Conservation (phyloP, 2,113 vertebrate genomes). For the Hiodon alosoides region DNA sequence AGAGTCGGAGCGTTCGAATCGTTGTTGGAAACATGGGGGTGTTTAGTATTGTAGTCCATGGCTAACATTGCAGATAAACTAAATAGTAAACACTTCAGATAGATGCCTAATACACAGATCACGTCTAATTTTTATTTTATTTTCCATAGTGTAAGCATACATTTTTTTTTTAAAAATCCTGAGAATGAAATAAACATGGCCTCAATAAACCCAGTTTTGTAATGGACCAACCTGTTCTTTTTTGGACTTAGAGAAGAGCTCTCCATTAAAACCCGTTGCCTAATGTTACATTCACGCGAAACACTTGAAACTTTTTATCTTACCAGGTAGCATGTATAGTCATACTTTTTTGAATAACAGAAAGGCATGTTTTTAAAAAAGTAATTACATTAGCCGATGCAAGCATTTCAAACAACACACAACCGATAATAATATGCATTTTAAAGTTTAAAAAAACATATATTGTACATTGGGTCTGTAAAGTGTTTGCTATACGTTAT, state of each 20-base stretch:
- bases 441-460: too few species aligned
- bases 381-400: not conserved
- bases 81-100: not conserved
- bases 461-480: too few species aligned
- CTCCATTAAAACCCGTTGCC: not conserved
- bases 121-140: not conserved
- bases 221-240: constrained; percentile 10
- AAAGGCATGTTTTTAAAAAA: not conserved
- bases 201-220: not conserved
- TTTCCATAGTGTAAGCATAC: not conserved
- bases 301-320: not conserved
- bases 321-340: not conserved
- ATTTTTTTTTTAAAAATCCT: not conserved
- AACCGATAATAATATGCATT: too few species aligned
- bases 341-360: constrained; percentile 6
- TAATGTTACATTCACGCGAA: not conserved
- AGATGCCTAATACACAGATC: not conserved
- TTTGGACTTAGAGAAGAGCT: not conserved
- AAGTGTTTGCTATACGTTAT: too few species aligned
- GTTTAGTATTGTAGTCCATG: not conserved
- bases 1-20: constrained; percentile 17
- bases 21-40: constrained; percentile 9
- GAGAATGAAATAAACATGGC: not conserved
- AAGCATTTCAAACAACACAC: too few species aligned
- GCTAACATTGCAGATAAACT: not conserved